Conservation (phyloP, 2,888 invertebrate genomes). For the Xestia c-nigrum region DNA sequence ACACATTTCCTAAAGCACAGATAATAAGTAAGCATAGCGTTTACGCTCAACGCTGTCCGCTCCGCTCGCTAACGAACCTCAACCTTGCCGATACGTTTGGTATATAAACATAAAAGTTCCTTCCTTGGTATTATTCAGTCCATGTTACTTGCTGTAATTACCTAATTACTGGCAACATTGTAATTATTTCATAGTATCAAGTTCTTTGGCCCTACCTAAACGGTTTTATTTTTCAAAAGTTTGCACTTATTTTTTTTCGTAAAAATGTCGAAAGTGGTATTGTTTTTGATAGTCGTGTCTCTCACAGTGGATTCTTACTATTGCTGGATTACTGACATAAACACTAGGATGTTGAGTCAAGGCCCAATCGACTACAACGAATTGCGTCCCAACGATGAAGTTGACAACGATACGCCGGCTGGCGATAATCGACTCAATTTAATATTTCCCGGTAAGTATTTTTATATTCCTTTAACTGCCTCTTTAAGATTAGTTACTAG, state of each 20-base stretch:
- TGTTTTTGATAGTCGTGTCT: conserved; percentile 7
- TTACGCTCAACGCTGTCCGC: background rate
- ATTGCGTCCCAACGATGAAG: conserved; percentile 21
- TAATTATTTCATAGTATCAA: background rate
- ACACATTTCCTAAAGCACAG: background rate
- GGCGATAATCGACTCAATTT: conserved; percentile 66
- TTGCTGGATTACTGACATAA: conserved; percentile 66
- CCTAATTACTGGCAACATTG: conserved; percentile 18
- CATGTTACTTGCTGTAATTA: conserved; percentile 40
- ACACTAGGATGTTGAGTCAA: conserved; percentile 42
- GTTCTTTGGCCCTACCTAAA: background rate
- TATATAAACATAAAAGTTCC: conserved; percentile 57
- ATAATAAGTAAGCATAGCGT: conserved; percentile 25
- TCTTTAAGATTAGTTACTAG: background rate
- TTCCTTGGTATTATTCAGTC: conserved; percentile 52
- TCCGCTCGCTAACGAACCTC: conserved; percentile 44
- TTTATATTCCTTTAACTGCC: background rate
- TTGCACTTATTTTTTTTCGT: background rate
- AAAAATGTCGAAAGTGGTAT: conserved; percentile 49
- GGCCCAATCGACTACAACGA: background rate
- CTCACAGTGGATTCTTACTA: conserved; percentile 16
- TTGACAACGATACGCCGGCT: conserved; percentile 9
- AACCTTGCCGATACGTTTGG: conserved; percentile 15
- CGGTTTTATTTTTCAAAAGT: background rate
- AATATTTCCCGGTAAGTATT: conserved; percentile 78